These are phyloP conservation scores for Chitala chitala DNA, from an alignment of 2,113 vertebrate genomes.

Conservation along the genomic window DNA sequence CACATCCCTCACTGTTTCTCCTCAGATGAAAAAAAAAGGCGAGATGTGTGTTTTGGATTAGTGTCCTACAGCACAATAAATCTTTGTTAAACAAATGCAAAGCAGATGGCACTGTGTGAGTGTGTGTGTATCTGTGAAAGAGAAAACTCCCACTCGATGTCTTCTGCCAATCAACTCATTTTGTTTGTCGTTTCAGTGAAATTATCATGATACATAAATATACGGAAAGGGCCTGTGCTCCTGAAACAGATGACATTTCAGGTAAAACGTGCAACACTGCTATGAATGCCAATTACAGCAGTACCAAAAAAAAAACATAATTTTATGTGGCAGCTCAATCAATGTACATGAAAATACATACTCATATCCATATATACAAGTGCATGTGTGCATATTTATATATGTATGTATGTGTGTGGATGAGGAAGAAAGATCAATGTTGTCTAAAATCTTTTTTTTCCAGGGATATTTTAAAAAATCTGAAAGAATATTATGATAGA, in stretches of 20 bases:
- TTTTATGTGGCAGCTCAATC: too few species aligned
- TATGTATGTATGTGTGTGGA: conserved; percentile 49
- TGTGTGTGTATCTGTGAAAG: conserved; percentile 29
- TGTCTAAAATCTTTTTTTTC: too few species aligned
- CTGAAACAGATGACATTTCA: not conserved
- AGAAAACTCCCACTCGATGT: conserved; percentile 24
- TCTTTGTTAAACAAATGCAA: conserved; percentile 73
- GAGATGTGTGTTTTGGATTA: conserved; percentile 68
- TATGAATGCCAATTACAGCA: not conserved
- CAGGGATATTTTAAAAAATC: too few species aligned
- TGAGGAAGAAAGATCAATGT: too few species aligned
- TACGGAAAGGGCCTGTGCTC: not conserved
- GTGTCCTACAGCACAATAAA: conserved; percentile 69
- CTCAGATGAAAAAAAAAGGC: conserved; percentile 60
- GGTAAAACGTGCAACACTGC: not conserved
- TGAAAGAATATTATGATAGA: too few species aligned
- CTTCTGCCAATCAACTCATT: not conserved
- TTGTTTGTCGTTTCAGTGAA: not conserved
- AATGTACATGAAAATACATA: too few species aligned
- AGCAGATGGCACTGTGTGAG: conserved; percentile 69
- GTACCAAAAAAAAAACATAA: too few species aligned
- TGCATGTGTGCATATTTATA: conserved; percentile 40
- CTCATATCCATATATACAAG: too few species aligned
- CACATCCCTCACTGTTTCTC: conserved; percentile 55
- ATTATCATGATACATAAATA: not conserved